Base-by-base conservation (phyloP, 2,888 invertebrate species). In the Enoplolaimus lenunculus region DNA sequence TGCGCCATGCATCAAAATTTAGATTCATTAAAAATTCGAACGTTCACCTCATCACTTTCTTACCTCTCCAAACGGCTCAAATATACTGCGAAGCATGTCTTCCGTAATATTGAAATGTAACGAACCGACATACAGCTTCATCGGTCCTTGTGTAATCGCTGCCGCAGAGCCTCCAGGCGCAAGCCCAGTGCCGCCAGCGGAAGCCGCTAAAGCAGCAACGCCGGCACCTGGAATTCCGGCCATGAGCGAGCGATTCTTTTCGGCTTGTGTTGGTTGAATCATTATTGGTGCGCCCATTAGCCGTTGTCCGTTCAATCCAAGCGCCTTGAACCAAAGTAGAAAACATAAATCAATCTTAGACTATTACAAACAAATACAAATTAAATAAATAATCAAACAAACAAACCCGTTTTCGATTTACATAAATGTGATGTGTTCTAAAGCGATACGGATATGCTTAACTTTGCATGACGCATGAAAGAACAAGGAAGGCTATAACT, bases 101-200 rank as follows among this genome's bases (percentile, higher is more conserved):
- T 98, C 97, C 3, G 93, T 94, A 75, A 98, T 97, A 82, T 97
- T 95, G 80, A 94, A 95, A 83, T 98, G 97, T 71, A 98, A 84
- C 28, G 95, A 95, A 34, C 97, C 97, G 70, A 98, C 94, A 83
- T 97, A 97, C 7, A 98, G 84, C 77, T 94, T 87, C 87, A 97
- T 93, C 0, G 97, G 97, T 28, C 97, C 95, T 68, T 89, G 70
- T 30, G 76, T 77, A 57, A 77, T 74, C 88, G 71, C 90, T 89
- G 75, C 79, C 68, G 77, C 80, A 91, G 62, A 77, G 75, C 21
- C 79, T 79, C n/a, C 77, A n/a, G 16, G 16, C 7, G 30, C 2
- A 2, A 33, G n/a, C 13, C 33, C 34, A 72, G 21, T 75, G 73
- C 1, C 74, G 71, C 35, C 35, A n/a, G 45, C 28, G 57, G 66